Evolutionary conservation across 92 coral and sea anemone genomes (phyloP).

Genomic region (Phenganax marumi): DNA sequence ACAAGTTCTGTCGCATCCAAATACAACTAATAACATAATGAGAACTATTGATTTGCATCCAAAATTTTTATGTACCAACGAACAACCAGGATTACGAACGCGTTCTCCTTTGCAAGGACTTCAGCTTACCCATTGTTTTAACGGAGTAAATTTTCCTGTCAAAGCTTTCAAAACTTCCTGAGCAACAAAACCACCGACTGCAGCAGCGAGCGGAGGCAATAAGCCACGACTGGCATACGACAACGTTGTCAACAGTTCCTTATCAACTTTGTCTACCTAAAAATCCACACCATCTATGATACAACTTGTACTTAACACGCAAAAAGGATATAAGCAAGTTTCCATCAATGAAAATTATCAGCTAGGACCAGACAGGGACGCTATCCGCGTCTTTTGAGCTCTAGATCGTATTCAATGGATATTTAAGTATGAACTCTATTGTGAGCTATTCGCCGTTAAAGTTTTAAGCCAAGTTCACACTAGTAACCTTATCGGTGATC

Average conservation of each 20-base stretch:
- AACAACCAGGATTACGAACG: background rate
- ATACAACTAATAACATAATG: conserved; percentile 60
- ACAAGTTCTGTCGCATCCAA: conserved; percentile 77
- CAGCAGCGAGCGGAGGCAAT: conserved; percentile 81
- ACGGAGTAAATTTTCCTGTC: conserved; percentile 86
- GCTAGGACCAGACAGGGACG: too few species aligned
- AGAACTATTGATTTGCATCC: background rate
- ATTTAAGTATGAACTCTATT: too few species aligned
- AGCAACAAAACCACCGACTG: conserved; percentile 89
- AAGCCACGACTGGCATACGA: conserved; percentile 77
- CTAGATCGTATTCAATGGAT: too few species aligned
- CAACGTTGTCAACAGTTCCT: conserved; percentile 47
- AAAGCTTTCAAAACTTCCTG: conserved; percentile 93
- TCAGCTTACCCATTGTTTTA: conserved; percentile 89
- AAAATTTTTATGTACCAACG: background rate
- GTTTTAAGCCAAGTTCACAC: too few species aligned
- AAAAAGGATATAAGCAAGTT: too few species aligned
- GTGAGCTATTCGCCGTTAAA: too few species aligned
- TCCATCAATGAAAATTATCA: too few species aligned
- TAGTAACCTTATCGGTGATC: too few species aligned
- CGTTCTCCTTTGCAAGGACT: background rate
- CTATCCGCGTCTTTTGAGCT: too few species aligned
- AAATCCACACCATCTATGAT: too few species aligned
- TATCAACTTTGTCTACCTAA: conserved; percentile 68
- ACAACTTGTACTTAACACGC: too few species aligned